Base-by-base conservation (phyloP, 1,140 invertebrate species). In the Lepidotrigona ventralis region DNA sequence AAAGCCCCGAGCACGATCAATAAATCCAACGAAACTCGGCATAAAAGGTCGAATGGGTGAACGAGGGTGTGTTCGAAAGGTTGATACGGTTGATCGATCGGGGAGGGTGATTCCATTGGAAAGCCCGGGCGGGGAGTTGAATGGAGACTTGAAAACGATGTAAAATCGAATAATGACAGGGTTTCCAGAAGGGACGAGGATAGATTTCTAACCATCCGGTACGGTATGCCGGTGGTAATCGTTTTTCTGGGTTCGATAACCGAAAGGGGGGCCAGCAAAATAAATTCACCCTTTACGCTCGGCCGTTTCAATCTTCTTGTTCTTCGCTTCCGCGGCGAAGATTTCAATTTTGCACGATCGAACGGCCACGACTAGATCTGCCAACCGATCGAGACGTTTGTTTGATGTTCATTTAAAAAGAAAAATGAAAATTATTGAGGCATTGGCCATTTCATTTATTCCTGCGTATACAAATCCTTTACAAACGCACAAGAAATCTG, bases 21-120 rank as follows among this genome's bases (percentile, higher is more conserved):
- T 87, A 87, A 87, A 87, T 84, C 85, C 81, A 76, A 33, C 66
- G 85, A 77, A 86, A 76, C 72, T 66, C 68, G 85, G 72, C 77
- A 87, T 78, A 82, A 87, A 80, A 87, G 86, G 85, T 87, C 76
- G 85, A 84, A 87, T 71, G 86, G 85, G 86, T 64, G 81, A n/a
- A 72, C 68, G 86, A 87, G 81, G 86, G 85, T 77, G 85, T 64
- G 54, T 79, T 79, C 76, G 72, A 56, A 87, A 85, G 86, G 85
- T 84, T 79, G 81, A 86, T 86, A 86, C 72, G 86, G 75, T 56
- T 76, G 85, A 86, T 87, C 85, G 86, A 84, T 84, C 77, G 80
- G 9, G 80, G 19, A 77, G 81, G 85, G 85, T 86, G 66, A 81
- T 79, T 84, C 83, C 77, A 68, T 19, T 58, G 81, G 71, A 71